These are phyloP conservation scores for Ceryle rudis DNA, from an alignment of 2,797 vertebrate genomes.

Conservation along the genomic window DNA sequence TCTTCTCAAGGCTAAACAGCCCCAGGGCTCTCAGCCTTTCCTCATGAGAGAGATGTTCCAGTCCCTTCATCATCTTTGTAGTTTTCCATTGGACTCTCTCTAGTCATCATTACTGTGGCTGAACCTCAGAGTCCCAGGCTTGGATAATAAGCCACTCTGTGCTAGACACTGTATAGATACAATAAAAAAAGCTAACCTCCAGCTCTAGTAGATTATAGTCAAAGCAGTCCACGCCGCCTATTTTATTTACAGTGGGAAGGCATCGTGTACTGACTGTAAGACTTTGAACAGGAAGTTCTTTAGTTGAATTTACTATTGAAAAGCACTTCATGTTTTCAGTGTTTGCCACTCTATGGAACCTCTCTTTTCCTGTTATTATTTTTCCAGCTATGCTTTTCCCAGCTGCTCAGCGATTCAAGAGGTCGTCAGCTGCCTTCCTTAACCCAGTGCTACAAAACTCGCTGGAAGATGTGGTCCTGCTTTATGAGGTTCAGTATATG, in stretches of 20 bases:
- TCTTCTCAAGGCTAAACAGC: no score
- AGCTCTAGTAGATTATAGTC: neutral
- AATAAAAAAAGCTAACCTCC: neutral
- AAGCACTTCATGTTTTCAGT: neutral
- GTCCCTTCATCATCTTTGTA: no score
- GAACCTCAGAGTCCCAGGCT: neutral
- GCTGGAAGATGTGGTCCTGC: conserved; percentile 86
- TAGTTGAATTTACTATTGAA: neutral
- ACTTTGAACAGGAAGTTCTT: neutral
- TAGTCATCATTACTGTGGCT: neutral
- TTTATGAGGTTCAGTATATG: conserved; percentile 88
- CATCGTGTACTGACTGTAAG: neutral
- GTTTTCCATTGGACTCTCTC: no score
- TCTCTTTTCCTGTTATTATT: conserved; percentile 22
- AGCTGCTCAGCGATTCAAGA: conserved; percentile 85
- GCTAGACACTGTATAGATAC: neutral
- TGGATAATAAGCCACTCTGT: neutral
- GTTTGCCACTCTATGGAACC: neutral
- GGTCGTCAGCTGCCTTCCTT: conserved; percentile 80
- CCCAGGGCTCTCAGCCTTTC: no score
- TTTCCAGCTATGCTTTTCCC: conserved; percentile 88
- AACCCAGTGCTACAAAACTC: conserved; percentile 89
- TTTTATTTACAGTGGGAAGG: neutral
- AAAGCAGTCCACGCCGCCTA: neutral
- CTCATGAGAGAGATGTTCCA: no score